Conservation (phyloP, 1,140 invertebrate species). For the Drosophila bocqueti region DNA sequence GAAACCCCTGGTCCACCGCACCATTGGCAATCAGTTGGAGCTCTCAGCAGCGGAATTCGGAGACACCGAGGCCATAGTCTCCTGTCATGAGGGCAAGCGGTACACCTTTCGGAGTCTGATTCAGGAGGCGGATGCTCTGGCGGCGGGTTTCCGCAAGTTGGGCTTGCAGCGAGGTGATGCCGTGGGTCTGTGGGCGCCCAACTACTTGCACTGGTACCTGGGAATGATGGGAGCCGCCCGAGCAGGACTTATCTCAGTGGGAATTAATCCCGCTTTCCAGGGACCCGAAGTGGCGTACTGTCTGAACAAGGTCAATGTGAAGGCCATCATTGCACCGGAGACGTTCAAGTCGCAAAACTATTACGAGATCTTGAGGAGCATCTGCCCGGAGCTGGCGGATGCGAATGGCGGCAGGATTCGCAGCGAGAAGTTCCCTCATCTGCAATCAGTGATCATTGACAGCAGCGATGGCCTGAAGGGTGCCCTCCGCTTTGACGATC, state of each 20-base stretch:
- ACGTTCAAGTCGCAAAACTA: conserved; percentile 90
- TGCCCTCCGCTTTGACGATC: conserved; percentile 87
- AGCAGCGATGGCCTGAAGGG: conserved; percentile 87
- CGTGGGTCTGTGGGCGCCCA: conserved; percentile 95
- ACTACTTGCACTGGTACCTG: conserved; percentile 93
- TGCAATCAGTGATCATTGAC: conserved; percentile 87
- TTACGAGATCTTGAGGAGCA: conserved; percentile 87
- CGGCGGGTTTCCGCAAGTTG: conserved; percentile 91
- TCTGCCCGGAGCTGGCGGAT: conserved; percentile 86
- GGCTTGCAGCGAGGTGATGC: conserved; percentile 93
- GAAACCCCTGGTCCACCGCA: conserved; percentile 87
- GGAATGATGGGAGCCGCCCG: conserved; percentile 91
- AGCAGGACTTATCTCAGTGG: conserved; percentile 93
- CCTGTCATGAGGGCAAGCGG: conserved; percentile 87
- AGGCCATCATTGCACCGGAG: conserved; percentile 90
- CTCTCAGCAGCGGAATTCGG: conserved; percentile 86
- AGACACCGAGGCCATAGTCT: conserved; percentile 87
- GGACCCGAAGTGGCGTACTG: conserved; percentile 91
- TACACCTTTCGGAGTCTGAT: conserved; percentile 89
- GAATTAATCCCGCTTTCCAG: conserved; percentile 94
- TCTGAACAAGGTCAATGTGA: conserved; percentile 91
- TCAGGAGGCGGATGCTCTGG: conserved; percentile 90
- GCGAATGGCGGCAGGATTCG: conserved; percentile 61
- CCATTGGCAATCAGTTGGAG: conserved; percentile 88
- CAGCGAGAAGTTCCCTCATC: conserved; percentile 85